A percentile compares a stretch with the other conserved stretches of the same genome.
These are phyloP conservation scores for Pteronotus mesoamericanus DNA, from an alignment of 2,797 vertebrate species.

Conservation along the genomic window DNA sequence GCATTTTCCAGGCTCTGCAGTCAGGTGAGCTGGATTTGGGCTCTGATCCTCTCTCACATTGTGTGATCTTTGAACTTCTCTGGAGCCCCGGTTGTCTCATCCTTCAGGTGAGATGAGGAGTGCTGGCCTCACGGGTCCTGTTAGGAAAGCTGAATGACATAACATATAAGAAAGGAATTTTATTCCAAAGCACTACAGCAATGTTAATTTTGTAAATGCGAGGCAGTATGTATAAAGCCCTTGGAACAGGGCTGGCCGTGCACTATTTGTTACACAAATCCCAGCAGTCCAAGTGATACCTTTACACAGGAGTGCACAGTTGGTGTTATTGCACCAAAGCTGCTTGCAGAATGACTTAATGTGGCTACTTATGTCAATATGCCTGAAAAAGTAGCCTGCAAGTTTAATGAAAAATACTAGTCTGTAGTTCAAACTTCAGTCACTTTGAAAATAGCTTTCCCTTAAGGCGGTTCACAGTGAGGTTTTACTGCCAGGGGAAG, in stretches of 20 bases:
- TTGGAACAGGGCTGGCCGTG: neutral
- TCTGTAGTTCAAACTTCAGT: neutral
- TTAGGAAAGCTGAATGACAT: neutral
- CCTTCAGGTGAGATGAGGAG: neutral
- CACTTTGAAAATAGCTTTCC: neutral
- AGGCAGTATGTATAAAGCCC: neutral
- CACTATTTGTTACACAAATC: neutral
- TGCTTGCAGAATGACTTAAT: neutral
- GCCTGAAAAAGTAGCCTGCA: neutral
- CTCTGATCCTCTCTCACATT: neutral
- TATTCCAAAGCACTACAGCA: neutral
- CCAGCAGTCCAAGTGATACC: neutral
- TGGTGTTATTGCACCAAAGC: neutral
- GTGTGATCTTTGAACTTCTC: neutral
- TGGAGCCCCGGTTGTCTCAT: neutral
- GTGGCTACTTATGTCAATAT: neutral
- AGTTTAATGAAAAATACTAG: neutral
- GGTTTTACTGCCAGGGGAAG: neutral
- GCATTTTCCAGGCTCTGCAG: neutral
- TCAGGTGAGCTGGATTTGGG: neutral
- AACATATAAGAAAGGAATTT: neutral
- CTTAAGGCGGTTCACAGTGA: neutral
- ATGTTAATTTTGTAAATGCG: neutral
- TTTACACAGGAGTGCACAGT: neutral
- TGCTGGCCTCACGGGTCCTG: neutral